Percentiles rank a stretch among this genome's conserved stretches.
Conservation (phyloP, 2,888 invertebrate species). For the Synergus gifuensis region DNA sequence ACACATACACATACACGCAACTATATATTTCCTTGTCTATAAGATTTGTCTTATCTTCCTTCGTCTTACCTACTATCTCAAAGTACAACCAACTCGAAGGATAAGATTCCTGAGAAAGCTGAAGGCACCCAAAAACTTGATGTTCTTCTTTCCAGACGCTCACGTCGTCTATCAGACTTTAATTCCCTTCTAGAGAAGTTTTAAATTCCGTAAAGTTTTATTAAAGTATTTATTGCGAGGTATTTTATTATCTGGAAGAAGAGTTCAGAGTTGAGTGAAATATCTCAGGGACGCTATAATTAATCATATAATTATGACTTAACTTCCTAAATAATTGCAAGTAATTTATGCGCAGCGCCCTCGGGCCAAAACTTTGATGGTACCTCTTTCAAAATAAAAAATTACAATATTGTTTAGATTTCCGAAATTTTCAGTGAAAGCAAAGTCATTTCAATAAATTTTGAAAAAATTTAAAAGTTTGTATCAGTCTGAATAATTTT, state of each 20-base stretch:
- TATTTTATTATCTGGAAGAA: not conserved
- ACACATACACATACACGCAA: conserved; percentile 57
- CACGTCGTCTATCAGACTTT: conserved; percentile 19
- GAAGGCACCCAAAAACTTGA: conserved; percentile 58
- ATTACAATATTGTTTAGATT: no score
- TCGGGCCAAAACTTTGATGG: no score
- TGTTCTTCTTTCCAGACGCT: conserved; percentile 17
- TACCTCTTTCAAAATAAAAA: no score
- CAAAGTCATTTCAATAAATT: no score
- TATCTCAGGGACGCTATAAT: no score
- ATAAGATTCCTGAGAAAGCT: conserved; percentile 67
- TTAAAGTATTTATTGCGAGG: not conserved
- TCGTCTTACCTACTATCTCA: conserved; percentile 54
- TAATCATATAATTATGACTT: no score
- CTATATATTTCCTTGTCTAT: conserved; percentile 52
- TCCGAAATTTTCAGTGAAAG: no score
- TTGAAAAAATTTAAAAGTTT: no score
- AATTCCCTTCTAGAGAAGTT: conserved; percentile 20
- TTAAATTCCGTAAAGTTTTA: not conserved
- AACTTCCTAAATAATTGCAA: no score
- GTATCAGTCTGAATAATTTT: no score
- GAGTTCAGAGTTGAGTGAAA: no score
- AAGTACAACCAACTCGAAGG: conserved; percentile 61
- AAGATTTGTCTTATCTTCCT: conserved; percentile 54
- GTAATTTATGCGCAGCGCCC: no score